A percentile compares a stretch with the other conserved stretches of the same genome.
Evolutionary conservation across 2,888 invertebrate genomes (phyloP).

Genomic region (Bembecia ichneumoniformis): DNA sequence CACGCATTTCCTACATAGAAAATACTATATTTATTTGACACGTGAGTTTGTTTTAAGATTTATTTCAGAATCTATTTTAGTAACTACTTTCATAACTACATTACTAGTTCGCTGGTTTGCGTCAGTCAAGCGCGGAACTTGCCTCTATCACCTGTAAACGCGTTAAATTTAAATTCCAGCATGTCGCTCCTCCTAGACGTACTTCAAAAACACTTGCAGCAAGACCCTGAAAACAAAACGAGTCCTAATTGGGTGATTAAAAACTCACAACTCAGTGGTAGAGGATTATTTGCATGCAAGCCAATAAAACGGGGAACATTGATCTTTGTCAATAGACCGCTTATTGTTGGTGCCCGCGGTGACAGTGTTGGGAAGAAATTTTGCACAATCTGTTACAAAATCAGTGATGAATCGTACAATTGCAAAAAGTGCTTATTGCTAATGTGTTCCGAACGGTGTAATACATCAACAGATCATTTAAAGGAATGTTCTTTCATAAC

Average conservation of each 20-base stretch:
- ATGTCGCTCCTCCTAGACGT: constrained; percentile 21
- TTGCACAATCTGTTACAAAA: constrained; percentile 76
- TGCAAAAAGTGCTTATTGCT: constrained; percentile 78
- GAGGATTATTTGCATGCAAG: constrained; percentile 78
- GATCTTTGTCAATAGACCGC: constrained; percentile 77
- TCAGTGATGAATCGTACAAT: constrained; percentile 32
- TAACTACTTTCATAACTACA: constrained; percentile 52
- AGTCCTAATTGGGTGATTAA: constrained; percentile 68
- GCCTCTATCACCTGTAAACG: constrained; percentile 18
- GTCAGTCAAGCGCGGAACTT: constrained; percentile 40
- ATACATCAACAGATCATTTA: constrained; percentile 64
- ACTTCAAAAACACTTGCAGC: constrained; percentile 10
- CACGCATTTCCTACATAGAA: too few species aligned
- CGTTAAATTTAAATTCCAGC: constrained; percentile 11
- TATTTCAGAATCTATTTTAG: constrained; percentile 63
- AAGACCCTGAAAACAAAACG: constrained; percentile 15
- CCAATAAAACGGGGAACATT: constrained; percentile 75
- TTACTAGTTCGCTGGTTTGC: constrained; percentile 18
- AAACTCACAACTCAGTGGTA: constrained; percentile 74
- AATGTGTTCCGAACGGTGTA: constrained; percentile 76
- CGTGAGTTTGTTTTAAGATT: constrained; percentile 39
- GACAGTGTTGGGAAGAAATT: constrained; percentile 59
- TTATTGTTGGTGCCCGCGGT: constrained; percentile 77
- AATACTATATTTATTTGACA: constrained; percentile 19
- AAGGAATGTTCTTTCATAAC: constrained; percentile 75